These are phyloP conservation scores for Trypoxylus dichotomus DNA, from an alignment of 1,140 invertebrate species.

Conservation along the genomic window DNA sequence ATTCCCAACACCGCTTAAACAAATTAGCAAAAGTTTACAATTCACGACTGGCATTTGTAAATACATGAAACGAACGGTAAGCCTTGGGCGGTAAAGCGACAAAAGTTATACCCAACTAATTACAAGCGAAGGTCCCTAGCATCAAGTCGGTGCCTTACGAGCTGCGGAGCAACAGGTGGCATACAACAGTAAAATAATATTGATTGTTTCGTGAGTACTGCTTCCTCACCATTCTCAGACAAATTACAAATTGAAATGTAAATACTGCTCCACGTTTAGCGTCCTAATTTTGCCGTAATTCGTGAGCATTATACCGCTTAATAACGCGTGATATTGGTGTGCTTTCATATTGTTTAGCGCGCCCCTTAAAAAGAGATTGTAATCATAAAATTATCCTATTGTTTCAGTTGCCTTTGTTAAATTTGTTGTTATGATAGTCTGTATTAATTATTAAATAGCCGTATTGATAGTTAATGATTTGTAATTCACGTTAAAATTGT, in stretches of 20 bases:
- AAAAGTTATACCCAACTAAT: constrained; percentile 6
- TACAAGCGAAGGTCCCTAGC: not conserved
- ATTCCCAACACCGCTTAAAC: no score
- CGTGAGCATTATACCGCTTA: not conserved
- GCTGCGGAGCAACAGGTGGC: constrained; percentile 8
- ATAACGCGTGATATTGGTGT: not conserved
- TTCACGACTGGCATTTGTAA: not conserved
- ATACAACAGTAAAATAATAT: constrained; percentile 17
- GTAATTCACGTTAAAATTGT: no score
- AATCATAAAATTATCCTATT: constrained; percentile 8
- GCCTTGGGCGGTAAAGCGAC: not conserved
- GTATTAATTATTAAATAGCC: not conserved
- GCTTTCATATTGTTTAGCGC: not conserved
- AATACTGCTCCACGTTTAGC: not conserved
- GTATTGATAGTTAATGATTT: not conserved
- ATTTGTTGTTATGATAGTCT: not conserved
- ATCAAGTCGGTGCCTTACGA: not conserved
- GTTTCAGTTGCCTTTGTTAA: not conserved
- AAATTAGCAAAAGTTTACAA: not conserved
- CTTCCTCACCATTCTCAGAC: not conserved
- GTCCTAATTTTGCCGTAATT: constrained; percentile 9
- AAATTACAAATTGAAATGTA: constrained; percentile 2
- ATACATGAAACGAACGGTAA: not conserved
- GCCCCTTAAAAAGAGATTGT: not conserved
- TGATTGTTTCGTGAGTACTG: not conserved